Evolutionary conservation across 2,888 invertebrate genomes (phyloP).

Genomic region (Loripinus fragilis): DNA sequence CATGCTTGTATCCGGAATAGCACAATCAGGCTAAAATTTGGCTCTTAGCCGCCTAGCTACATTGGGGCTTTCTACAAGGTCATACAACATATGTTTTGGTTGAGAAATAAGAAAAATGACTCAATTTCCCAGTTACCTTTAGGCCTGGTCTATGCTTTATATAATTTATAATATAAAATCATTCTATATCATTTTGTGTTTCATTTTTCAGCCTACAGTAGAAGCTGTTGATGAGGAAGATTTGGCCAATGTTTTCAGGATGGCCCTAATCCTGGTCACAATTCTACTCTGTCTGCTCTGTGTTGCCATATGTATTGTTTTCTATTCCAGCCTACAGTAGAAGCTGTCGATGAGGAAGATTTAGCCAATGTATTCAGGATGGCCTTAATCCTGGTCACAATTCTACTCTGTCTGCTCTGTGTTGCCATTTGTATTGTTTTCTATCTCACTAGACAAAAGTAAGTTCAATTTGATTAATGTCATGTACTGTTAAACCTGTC

Average conservation of each 20-base stretch:
- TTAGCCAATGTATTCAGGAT: constrained; percentile 79
- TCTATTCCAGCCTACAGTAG: constrained; percentile 68
- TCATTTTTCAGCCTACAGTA: constrained; percentile 68
- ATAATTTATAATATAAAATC: no score
- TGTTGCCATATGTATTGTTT: constrained; percentile 89
- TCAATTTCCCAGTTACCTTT: no score
- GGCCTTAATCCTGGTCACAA: constrained; percentile 90
- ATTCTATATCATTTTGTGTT: no score
- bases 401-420: constrained; percentile 91
- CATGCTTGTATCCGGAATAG: no score
- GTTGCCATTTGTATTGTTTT: constrained; percentile 92
- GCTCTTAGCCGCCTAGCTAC: no score
- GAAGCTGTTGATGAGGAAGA: constrained; percentile 58
- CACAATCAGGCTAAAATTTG: no score
- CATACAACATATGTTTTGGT: no score
- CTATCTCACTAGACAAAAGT: constrained; percentile 92
- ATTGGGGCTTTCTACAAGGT: no score
- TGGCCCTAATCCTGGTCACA: constrained; percentile 90
- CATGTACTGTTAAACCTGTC: no score
- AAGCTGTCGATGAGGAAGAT: constrained; percentile 58
- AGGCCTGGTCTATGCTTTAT: no score
- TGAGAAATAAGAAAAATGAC: no score
- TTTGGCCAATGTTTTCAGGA: constrained; percentile 77
- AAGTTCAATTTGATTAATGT: constrained; percentile 63
- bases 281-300: constrained; percentile 91